Evolutionary conservation across 2,113 vertebrate species (phyloP), one percentile per base, ranked within the genome.

Genomic region (Boleophthalmus pectinirostris): DNA sequence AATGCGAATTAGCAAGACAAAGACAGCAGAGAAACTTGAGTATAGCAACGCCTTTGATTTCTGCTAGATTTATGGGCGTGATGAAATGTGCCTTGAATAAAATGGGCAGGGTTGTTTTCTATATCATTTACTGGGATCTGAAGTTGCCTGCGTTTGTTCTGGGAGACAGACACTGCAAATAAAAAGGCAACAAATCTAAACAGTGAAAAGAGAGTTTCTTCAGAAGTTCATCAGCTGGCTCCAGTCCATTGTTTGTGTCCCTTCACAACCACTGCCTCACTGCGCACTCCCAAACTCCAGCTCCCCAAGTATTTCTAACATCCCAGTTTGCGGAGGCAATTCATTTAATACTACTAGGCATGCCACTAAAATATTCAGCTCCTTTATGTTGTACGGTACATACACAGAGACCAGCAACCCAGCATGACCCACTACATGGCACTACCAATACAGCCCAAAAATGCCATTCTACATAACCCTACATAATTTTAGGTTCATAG

Each of bases 1-100:
- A 93, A 94, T 92, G 84, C 85, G 90, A 79, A 93, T 94, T 94
- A 92, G 89, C 93, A 93, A 93, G 89, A 94, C 92, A 94, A 94
- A 91, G 70, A 73, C 25, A n/a, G 75, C 70, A 77, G 77, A 85
- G 84, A 84, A 85, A 80, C 83, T 72, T 0, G 67, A 78, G 77
- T 46, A 56, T 68, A 68, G 75, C 75, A 82, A 29, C 63, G 86
- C 81, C 92, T 93, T 94, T 94, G 92, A 93, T 94, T 92, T 91
- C 83, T 73, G 82, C 0, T 73, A 93, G 93, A 94, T 94, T 93
- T 94, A 94, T 93, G 85, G 88, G 79, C 74, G 77, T 91, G 89
- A 91, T 93, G 89, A 93, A 93, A 93, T 91, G 85, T 79, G 82
- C 83, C 66, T 66, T 92, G 90, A 93, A 93, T 91, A 84, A 80